phyloP scores from a whole-genome alignment of 2,888 invertebrate species.

The Thereva unica region DNA sequence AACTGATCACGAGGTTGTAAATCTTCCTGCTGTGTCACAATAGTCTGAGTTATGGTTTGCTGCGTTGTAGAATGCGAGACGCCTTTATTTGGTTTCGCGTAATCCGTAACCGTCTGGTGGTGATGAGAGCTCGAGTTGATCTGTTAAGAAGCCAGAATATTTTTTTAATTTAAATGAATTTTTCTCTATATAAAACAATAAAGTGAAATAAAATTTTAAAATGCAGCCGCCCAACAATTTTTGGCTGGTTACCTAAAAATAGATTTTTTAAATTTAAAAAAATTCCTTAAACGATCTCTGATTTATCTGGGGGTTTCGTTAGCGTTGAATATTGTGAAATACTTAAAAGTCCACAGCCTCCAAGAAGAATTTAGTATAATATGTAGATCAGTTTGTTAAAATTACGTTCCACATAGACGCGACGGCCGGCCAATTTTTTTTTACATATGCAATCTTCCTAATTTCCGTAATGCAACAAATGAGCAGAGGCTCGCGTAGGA shows the following conservation, averaged over 20 bases:
- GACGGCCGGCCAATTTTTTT: background rate
- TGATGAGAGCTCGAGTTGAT: constrained; percentile 67
- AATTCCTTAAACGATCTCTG: constrained; percentile 13
- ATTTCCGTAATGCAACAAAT: constrained; percentile 16
- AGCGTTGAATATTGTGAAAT: background rate
- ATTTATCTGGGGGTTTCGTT: constrained; percentile 3
- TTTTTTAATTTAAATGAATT: no score
- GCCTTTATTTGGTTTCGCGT: constrained; percentile 71
- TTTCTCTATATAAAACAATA: no score
- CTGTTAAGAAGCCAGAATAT: constrained; percentile 54
- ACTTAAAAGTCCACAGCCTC: background rate
- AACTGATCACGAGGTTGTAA: constrained; percentile 57
- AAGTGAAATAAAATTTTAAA: no score
- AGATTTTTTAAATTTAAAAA: constrained; percentile 18
- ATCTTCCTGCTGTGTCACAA: constrained; percentile 53
- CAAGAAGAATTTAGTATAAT: no score
- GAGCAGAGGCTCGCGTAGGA: constrained; percentile 1
- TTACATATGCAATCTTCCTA: constrained; percentile 12
- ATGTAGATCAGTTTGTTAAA: background rate
- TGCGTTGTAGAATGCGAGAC: constrained; percentile 51
- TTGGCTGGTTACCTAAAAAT: background rate
- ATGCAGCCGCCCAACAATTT: no score
- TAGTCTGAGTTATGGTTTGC: constrained; percentile 51
- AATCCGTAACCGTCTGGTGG: constrained; percentile 69
- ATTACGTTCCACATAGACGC: background rate